Percentiles rank a stretch among this genome's conserved stretches.
phyloP scores from a whole-genome alignment of 2,797 vertebrate genomes.

The Lagorchestes hirsutus region DNA sequence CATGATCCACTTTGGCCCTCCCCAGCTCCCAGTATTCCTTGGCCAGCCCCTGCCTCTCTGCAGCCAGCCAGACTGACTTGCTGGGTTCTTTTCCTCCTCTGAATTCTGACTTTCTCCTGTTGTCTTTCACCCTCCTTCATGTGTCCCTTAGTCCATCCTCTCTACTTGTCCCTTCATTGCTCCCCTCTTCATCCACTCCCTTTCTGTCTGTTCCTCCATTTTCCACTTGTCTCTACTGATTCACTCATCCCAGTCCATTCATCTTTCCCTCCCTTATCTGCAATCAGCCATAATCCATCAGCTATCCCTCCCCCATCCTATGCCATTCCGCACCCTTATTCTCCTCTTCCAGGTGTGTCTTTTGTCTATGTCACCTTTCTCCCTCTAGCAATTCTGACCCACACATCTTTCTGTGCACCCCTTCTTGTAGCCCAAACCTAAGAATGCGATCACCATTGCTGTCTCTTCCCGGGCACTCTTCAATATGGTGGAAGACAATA shows the following conservation, averaged over 20 bases:
- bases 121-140: not conserved
- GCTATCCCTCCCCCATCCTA: not conserved
- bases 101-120: not conserved
- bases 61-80: fast-evolving
- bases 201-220: not conserved
- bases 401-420: not conserved
- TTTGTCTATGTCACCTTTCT: not conserved
- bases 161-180: not conserved
- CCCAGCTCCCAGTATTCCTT: not conserved
- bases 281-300: not conserved
- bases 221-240: no score
- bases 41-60: not conserved
- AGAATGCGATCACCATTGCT: conserved; percentile 92
- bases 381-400: no score
- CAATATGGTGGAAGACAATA: conserved; percentile 91
- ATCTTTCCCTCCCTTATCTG: not conserved
- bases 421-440: conserved; percentile 91
- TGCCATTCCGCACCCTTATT: not conserved
- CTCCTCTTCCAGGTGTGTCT: not conserved
- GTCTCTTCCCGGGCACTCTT: conserved; percentile 96
- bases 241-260: not conserved
- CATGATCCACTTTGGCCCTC: not conserved
- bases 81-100: not conserved
- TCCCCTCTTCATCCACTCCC: not conserved
- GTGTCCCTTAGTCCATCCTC: not conserved